Base-by-base conservation (phyloP, 2,888 invertebrate genomes). In the Lasioglossum figueresi region DNA sequence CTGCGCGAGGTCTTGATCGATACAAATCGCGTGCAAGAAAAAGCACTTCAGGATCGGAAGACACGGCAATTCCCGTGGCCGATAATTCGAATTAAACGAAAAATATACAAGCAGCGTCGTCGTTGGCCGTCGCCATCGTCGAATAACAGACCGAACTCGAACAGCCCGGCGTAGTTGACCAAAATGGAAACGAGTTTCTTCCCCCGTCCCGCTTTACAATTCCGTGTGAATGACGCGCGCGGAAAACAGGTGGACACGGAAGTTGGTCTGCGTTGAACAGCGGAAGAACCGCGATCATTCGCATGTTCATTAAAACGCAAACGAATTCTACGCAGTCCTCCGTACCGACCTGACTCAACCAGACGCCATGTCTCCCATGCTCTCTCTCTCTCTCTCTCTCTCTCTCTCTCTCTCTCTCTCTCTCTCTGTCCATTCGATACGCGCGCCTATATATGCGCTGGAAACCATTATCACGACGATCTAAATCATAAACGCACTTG, bases 291-390 rank as follows among this genome's bases (percentile, higher is more conserved):
- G 73, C 85, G 85, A 90, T 88, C 88, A 89, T 85, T 91, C 88
- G 90, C 87, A 85, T 86, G 88, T 90, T 91, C 88, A 90, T 92
- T 92, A 91, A 91, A 92, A 91, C 87, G 91, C 91, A 91, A 92
- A 91, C 88, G 90, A 91, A 91, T 90, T 89, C 88, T 89, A 79
- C 81, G 84, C 83, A 83, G 70, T 83, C 75, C 83, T 72, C 77
- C 81, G 75, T 76, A 63, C 83, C 82, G 80, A 79, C 82, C 80
- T 82, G 88, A 81, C 81, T 71, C 80, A 79, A 83, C 80, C 77
- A 76, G 71, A 70, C 74, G 52, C 43, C n/a, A 77, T 71, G 74
- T 79, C 76, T 63, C 75, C 43, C 72, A 31, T 72, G 70, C 82
- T 31, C 27, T 12, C 16, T 75, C 82, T 27, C 14, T 12, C 31